A percentile compares a stretch with the other conserved stretches of the same genome.
These are phyloP conservation scores for Agrenia bidenticulata DNA, from an alignment of 2,888 invertebrate species.

Conservation along the genomic window DNA sequence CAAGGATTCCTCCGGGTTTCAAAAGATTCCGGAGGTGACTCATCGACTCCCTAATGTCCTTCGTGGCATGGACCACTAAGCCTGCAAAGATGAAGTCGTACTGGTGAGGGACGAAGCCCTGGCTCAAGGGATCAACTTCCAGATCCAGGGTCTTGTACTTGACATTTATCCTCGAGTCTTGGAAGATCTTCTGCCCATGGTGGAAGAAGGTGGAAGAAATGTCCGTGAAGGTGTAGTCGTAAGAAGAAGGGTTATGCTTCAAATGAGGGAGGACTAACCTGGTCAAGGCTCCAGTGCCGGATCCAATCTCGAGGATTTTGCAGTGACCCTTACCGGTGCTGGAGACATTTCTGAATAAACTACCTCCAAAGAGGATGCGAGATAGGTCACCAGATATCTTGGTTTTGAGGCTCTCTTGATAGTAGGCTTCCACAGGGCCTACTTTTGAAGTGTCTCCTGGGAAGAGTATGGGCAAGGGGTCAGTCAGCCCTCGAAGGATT, in stretches of 20 bases:
- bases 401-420: slow-evolving; percentile 6
- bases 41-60: slow-evolving; percentile 16
- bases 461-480: not conserved
- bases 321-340: slow-evolving; percentile 10
- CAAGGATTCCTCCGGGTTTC: slow-evolving; percentile 17
- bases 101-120: slow-evolving; percentile 35
- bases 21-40: slow-evolving; percentile 21
- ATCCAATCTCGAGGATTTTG: slow-evolving; percentile 16
- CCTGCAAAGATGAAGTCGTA: slow-evolving; percentile 18
- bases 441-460: not conserved
- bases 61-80: slow-evolving; percentile 17
- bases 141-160: slow-evolving; percentile 24
- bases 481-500: no score
- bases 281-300: slow-evolving; percentile 8
- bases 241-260: not conserved
- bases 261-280: not conserved
- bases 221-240: slow-evolving; percentile 17
- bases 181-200: slow-evolving; percentile 3
- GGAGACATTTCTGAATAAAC: no score
- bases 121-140: slow-evolving; percentile 37
- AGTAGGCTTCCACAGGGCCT: not conserved
- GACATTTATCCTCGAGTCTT: not conserved
- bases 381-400: slow-evolving; percentile 1
- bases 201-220: slow-evolving; percentile 7
- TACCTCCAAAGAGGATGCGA: no score